phyloP scores from a whole-genome alignment of 2,888 invertebrate species.

The Bruchidius siliquastri region DNA sequence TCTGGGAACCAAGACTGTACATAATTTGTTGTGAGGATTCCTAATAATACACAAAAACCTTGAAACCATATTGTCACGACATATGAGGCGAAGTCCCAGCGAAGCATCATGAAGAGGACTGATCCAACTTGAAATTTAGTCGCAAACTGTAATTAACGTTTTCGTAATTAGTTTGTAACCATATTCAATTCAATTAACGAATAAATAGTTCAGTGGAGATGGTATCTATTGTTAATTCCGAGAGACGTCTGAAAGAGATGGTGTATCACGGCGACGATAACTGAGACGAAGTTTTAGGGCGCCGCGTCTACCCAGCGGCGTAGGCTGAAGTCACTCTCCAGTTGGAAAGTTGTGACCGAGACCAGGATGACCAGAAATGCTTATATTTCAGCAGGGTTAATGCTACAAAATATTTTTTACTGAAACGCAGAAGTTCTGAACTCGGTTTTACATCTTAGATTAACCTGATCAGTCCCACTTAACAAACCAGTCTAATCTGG shows the following conservation, averaged over 20 bases:
- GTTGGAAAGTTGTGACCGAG: too few relatives aligned
- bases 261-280: background rate
- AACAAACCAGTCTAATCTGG: too few relatives aligned
- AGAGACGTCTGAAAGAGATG: background rate
- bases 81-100: background rate
- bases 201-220: background rate
- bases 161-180: background rate
- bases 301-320: background rate
- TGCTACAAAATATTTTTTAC: too few relatives aligned
- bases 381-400: too few relatives aligned
- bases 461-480: too few relatives aligned
- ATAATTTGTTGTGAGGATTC: too few relatives aligned
- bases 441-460: too few relatives aligned
- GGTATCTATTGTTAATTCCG: background rate
- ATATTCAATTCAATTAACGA: background rate
- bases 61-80: too few relatives aligned
- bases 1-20: too few relatives aligned
- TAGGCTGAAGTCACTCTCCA: background rate
- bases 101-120: background rate
- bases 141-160: background rate
- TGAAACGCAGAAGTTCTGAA: too few relatives aligned
- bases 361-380: too few relatives aligned
- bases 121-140: background rate
- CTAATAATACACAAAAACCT: too few relatives aligned
- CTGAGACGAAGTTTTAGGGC: background rate